A percentile compares a stretch with the other conserved stretches of the same genome.
phyloP scores from a whole-genome alignment of 2,888 invertebrate genomes.

The Clanis bilineata region DNA sequence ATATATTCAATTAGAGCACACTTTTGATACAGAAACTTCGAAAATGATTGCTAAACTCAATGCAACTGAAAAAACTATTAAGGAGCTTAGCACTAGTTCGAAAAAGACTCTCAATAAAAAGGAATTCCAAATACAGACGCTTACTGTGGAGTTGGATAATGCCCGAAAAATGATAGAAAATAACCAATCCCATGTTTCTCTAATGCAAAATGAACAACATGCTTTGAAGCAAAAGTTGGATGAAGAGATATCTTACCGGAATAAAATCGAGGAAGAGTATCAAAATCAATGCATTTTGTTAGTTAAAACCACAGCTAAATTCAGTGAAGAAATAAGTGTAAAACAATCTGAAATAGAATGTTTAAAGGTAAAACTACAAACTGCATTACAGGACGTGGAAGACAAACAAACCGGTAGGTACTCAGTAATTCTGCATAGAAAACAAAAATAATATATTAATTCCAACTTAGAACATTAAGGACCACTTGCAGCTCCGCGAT shows the following conservation, averaged over 20 bases:
- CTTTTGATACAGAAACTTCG: constrained; percentile 39
- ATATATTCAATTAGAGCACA: constrained; percentile 39
- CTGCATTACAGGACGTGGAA: constrained; percentile 32
- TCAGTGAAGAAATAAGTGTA: constrained; percentile 37
- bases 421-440: too few species aligned
- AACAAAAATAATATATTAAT: too few species aligned
- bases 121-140: constrained; percentile 35
- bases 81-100: constrained; percentile 34
- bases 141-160: constrained; percentile 39
- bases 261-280: constrained; percentile 45
- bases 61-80: constrained; percentile 41
- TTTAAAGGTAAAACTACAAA: constrained; percentile 31
- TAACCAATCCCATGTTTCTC: constrained; percentile 29
- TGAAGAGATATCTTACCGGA: constrained; percentile 36
- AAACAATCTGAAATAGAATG: constrained; percentile 31
- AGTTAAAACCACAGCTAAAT: constrained; percentile 32
- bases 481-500: too few species aligned
- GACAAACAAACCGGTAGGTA: constrained; percentile 43
- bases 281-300: constrained; percentile 38
- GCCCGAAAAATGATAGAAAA: constrained; percentile 33
- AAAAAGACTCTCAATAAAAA: constrained; percentile 34
- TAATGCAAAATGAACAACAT: constrained; percentile 37
- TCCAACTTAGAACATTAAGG: too few species aligned
- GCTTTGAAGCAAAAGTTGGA: constrained; percentile 35
- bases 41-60: constrained; percentile 42